Percentiles rank a stretch among this genome's conserved stretches.
Conservation (phyloP, 1,140 invertebrate genomes). For the Meloidogyne chitwoodi region DNA sequence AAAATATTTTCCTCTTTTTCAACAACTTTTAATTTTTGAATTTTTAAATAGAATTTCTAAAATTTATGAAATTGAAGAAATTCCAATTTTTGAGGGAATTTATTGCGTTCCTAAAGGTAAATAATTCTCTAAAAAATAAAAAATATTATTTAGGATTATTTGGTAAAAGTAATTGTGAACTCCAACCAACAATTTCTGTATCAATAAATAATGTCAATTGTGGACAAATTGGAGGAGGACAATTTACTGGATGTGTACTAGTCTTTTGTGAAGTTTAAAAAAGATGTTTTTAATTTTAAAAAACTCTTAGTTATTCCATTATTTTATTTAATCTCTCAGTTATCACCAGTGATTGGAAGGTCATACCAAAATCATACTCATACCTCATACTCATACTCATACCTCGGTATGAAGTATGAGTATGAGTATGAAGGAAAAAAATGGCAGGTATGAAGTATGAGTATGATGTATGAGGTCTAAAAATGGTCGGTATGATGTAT, state of each 20-base stretch:
- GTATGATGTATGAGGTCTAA: too few relatives aligned
- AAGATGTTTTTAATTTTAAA: too few relatives aligned
- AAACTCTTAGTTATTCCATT: too few relatives aligned
- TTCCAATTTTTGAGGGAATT: constrained; percentile 11
- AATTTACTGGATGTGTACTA: constrained; percentile 39
- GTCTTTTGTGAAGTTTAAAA: constrained; percentile 30
- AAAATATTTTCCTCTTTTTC: constrained; percentile 2
- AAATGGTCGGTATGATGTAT: too few relatives aligned
- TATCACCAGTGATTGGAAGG: too few relatives aligned
- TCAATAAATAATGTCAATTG: constrained; percentile 20
- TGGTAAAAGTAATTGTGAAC: constrained; percentile 26
- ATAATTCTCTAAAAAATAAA: neutral
- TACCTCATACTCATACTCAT: too few relatives aligned
- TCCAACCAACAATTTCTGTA: constrained; percentile 17
- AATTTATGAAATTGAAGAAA: constrained; percentile 7
- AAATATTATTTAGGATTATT: neutral
- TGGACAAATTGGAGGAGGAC: constrained; percentile 30
- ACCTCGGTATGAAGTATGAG: too few relatives aligned
- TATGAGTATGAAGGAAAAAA: too few relatives aligned
- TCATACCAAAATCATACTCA: too few relatives aligned
- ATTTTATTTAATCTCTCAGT: too few relatives aligned
- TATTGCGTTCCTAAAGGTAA: constrained; percentile 13
- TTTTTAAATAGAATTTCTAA: constrained; percentile 17
- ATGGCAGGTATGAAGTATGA: too few relatives aligned
- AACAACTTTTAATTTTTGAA: constrained; percentile 14